Evolutionary conservation across 2,113 vertebrate species (phyloP), one percentile per base, ranked within the genome.

Genomic region (Hippotragus niger): DNA sequence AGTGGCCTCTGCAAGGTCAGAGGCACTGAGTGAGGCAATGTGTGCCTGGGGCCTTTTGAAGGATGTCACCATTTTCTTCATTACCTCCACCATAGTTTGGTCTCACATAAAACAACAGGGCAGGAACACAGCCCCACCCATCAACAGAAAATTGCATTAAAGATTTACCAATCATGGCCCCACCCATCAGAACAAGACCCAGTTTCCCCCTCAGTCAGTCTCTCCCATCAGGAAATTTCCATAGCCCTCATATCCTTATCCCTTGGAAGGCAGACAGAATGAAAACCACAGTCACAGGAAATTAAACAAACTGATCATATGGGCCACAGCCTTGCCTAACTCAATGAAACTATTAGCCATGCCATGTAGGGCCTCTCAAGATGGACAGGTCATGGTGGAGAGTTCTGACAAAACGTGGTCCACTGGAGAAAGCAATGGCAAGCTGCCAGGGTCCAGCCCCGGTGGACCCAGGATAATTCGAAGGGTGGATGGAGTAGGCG

Each of bases 31-130:
- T 23, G n/a, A 23, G n/a, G 67, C 10, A 40, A 10, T 12, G n/a
- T 71, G 67, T 40, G 9, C 67, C 9, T 0, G 2, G 67, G 67
- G 12, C 4, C n/a, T 40, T 71, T 40, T 40, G 19, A 40, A 71
- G n/a, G 67, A 40, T 19, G 67, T 71, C n/a, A 12, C 67, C 67
- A 71, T 71, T 71, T 40, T 71, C n/a, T 71, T 71, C 67, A 71
- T 71, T 40, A 40, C n/a, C 67, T 40, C n/a, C 67, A 23, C 5
- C n/a, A 40, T 23, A 71, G 19, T 40, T 40, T 40, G 10, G n/a
- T 40, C n/a, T 71, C n/a, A 67, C 2, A 3, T 36, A 9, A 71
- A 71, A 71, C 67, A 71, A 40, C n/a, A 12, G n/a, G n/a, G n/a
- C 1, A 5, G 67, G n/a, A 71, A 71, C n/a, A 40, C n/a, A 71